Conservation (phyloP, 23 tunicate genomes). For the Trididemnum miniatum region DNA sequence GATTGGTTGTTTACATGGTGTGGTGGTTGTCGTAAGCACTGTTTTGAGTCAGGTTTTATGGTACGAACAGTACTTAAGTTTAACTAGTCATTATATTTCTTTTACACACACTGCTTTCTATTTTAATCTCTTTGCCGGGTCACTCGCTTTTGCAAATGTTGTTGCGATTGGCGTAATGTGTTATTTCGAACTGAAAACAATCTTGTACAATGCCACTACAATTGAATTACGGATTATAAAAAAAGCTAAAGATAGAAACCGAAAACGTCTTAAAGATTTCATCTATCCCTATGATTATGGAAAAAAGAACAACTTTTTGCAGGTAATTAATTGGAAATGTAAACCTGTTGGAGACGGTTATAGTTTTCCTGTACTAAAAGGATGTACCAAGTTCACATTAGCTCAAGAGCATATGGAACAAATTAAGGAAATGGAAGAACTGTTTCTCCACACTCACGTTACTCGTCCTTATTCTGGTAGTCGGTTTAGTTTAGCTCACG, state of each 20-base stretch:
- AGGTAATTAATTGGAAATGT: slow-evolving; percentile 64
- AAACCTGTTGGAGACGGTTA: slow-evolving; percentile 69
- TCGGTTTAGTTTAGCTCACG: slow-evolving; percentile 70
- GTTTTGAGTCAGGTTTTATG: slow-evolving; percentile 49
- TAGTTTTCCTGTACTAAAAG: slow-evolving; percentile 71
- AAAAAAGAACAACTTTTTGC: slow-evolving; percentile 21
- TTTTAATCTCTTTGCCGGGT: slow-evolving; percentile 55
- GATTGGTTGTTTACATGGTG: slow-evolving; percentile 77
- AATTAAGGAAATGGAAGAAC: slow-evolving; percentile 50
- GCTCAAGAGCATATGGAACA: slow-evolving; percentile 87
- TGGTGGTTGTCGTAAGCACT: slow-evolving; percentile 47
- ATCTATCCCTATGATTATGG: slow-evolving; percentile 85
- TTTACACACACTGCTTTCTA: slow-evolving; percentile 71
- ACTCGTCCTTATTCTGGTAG: slow-evolving; percentile 58
- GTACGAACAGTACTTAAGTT: slow-evolving; percentile 20
- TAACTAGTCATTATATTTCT: slow-evolving; percentile 27
- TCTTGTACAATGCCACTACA: slow-evolving; percentile 67
- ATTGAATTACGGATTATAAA: slow-evolving; percentile 96
- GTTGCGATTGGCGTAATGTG: slow-evolving; percentile 88
- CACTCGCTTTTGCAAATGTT: slow-evolving; percentile 75
- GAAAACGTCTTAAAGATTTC: slow-evolving; percentile 26
- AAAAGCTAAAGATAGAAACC: slow-evolving; percentile 61
- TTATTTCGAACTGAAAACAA: slow-evolving; percentile 61
- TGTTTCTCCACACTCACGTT: slow-evolving; percentile 43
- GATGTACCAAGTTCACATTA: slow-evolving; percentile 60